Base-by-base conservation (phyloP, 2,888 invertebrate genomes). In the Phragmatobia fuliginosa region DNA sequence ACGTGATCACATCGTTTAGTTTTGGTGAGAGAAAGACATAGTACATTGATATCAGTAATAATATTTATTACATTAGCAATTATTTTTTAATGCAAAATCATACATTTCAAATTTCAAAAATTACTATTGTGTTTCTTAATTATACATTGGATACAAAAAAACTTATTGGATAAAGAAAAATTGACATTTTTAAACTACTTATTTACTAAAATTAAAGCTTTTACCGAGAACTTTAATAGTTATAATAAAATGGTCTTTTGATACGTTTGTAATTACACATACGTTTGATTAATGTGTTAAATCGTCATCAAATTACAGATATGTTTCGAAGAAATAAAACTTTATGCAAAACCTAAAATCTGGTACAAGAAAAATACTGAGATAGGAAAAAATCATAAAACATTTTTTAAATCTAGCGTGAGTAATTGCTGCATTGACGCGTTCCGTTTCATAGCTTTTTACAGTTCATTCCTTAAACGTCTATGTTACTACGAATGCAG, bases 1-100 rank as follows among this genome's bases (percentile, higher is more conserved):
- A 76, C 72, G 74, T 69, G n/a, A n/a, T n/a, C n/a, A n/a, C 66
- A 59, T 71, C 75, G 68, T 73, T 64, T 52, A 28, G 16, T 70
- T 60, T 62, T 59, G 62, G 45, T 72, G 41, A 45, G 61, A 65
- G 63, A 62, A 69, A 70, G 41, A 63, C 71, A 64, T 71, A 73
- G 45, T 49, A 49, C 25, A 56, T 16, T 2, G 28, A 25, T 25
- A 52, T 28, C 7, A 56, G 28, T 56, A 14, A 5, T 3, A 25
- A 52, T 5, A 52, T 52, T 3, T 14, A 4, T 25, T 25, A 25
- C 49, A 1, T 25, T 11, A 25, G 1, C 10, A 25, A 52, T n/a
- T 2, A 25, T 4, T 52, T 10, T 25, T 25, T 14, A 52, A 11
- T 10, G 52, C 25, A n/a, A n/a, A n/a, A n/a, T n/a, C n/a, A n/a